Base-by-base conservation (phyloP, 2,113 vertebrate genomes). In the Chaetorhynchus papuensis region DNA sequence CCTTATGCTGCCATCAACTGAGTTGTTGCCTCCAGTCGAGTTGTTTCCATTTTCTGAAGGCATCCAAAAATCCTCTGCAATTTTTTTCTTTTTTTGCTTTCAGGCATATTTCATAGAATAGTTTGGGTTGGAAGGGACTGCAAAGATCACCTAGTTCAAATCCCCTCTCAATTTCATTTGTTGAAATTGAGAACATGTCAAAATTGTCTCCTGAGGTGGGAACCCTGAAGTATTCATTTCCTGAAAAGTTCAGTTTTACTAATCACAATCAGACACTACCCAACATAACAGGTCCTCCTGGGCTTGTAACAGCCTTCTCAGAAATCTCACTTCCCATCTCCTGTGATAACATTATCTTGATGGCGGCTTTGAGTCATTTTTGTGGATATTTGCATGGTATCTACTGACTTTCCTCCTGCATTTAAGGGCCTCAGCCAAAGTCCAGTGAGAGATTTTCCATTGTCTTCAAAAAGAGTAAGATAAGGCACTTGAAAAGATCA, bases 401-500 rank as follows among this genome's bases (percentile, higher is more conserved):
- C 31, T 94, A 41, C 74, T 53, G 78, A n/a, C 57, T 90, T 50
- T 87, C 45, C 59, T 89, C 50, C 69, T 54, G 42, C 42, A 22
- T 82, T 68, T 64, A 47, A 89, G 35, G 86, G 31, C 53, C 49
- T 68, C 5, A 2, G 20, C 44, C 49, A 22, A 93, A 90, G 83
- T 66, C 83, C 83, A 70, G 56, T 20, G 41, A 61, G 75, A 88
- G 20, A 45, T 82, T 94, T 94, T 92, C 68, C 39, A 28, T 63
- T 59, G 49, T 35, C 75, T 84, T 95, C 60, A 65, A 45, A 75
- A 92, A 63, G 42, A 66, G 17, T 26, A 24, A 93, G 95, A 96
- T 96, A 94, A 95, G 83, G 77, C 65, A 60, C 77, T 96, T 89
- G 86, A 84, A 92, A 91, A 93, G 91, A 96, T 77, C 83, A 76